Conservation (phyloP, 1,140 invertebrate genomes). For the Sipha flava region DNA sequence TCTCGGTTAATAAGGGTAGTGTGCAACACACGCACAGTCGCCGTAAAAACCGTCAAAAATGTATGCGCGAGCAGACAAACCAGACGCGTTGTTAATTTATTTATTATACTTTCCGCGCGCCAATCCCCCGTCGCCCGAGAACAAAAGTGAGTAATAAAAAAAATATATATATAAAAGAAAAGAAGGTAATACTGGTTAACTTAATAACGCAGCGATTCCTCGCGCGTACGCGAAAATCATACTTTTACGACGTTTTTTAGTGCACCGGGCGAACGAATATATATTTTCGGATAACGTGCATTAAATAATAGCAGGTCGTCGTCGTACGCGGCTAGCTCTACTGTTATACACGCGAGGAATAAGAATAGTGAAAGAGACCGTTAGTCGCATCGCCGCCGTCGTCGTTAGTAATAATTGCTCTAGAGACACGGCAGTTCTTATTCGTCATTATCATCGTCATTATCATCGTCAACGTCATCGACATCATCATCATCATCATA, state of each 20-base stretch:
- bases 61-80: not conserved
- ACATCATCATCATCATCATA: not conserved
- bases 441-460: not conserved
- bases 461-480: not conserved
- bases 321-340: too few species aligned
- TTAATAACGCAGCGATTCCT: not conserved
- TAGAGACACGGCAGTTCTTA: not conserved
- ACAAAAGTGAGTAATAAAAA: not conserved
- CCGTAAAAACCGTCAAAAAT: not conserved
- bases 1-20: not conserved
- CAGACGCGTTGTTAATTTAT: too few species aligned
- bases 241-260: not conserved
- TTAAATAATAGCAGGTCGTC: not conserved
- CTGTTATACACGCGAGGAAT: too few species aligned
- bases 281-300: not conserved
- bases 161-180: not conserved
- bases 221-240: not conserved
- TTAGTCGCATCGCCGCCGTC: not conserved
- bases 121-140: not conserved
- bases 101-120: too few species aligned
- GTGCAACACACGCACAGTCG: too few species aligned
- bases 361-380: not conserved
- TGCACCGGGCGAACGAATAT: not conserved
- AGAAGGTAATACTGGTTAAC: not conserved
- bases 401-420: slow-evolving; percentile 13